A percentile compares a stretch with the other conserved stretches of the same genome.
phyloP scores from a whole-genome alignment of 2,113 vertebrate genomes.

The Eptesicus fuscus region DNA sequence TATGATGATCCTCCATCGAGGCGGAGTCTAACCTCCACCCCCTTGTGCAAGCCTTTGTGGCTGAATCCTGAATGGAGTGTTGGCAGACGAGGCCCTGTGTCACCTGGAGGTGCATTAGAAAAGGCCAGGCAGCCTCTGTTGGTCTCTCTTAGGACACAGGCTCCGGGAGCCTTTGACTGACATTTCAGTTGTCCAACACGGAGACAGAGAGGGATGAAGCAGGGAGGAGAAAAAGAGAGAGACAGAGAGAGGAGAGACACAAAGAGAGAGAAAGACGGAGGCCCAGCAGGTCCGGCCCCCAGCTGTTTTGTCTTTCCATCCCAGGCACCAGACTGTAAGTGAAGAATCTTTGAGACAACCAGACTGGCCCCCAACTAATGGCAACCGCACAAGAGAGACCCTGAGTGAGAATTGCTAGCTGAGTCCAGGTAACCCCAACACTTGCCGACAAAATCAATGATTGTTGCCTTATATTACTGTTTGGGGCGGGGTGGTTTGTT shows the following conservation, averaged over 20 bases:
- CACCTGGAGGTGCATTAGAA: too few species aligned
- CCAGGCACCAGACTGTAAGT: too few species aligned
- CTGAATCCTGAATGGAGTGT: not conserved
- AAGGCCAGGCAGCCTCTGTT: not conserved
- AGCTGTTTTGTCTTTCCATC: not conserved
- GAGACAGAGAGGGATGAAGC: not conserved
- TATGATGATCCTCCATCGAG: fast-evolving
- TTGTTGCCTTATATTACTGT: fast-evolving
- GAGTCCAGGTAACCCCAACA: not conserved
- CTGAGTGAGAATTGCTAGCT: not conserved
- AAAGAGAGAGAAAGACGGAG: not conserved
- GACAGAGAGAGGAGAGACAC: not conserved
- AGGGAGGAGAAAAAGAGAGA: too few species aligned
- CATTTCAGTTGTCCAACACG: not conserved
- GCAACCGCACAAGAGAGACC: too few species aligned
- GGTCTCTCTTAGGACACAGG: not conserved
- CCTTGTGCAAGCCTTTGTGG: too few species aligned
- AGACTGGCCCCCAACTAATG: fast-evolving
- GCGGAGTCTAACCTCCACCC: not conserved
- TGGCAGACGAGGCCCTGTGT: fast-evolving
- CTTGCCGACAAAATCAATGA: too few species aligned
- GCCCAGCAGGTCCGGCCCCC: too few species aligned
- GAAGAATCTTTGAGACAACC: too few species aligned
- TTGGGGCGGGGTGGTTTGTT: not conserved
- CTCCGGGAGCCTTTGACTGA: not conserved